A percentile compares a stretch with the other conserved stretches of the same genome.
phyloP scores from a whole-genome alignment of 2,888 invertebrate genomes.

The Mongoloraphidia duomilia region DNA sequence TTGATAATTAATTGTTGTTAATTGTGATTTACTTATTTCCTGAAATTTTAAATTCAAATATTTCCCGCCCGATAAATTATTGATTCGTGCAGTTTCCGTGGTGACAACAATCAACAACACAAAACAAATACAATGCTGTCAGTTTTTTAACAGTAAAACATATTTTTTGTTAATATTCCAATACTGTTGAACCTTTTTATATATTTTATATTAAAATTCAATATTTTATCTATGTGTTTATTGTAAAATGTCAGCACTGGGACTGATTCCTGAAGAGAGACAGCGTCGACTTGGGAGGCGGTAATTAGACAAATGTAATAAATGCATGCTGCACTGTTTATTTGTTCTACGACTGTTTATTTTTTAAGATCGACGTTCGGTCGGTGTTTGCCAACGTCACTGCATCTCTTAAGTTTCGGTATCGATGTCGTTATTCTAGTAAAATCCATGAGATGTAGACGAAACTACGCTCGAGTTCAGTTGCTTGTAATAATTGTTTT shows the following conservation, averaged over 20 bases:
- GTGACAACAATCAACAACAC: constrained; percentile 12
- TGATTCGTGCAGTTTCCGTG: constrained; percentile 16
- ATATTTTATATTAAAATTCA: background rate
- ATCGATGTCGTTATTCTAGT: too few species aligned
- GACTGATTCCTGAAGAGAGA: constrained; percentile 36
- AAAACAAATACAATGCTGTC: background rate
- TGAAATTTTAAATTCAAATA: background rate
- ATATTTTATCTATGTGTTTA: background rate
- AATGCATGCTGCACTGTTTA: constrained; percentile 3
- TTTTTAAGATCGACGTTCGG: too few species aligned
- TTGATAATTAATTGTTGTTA: background rate
- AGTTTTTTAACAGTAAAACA: background rate
- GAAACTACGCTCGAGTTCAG: too few species aligned
- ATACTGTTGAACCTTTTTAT: background rate
- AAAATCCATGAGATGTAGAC: too few species aligned
- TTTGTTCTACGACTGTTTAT: background rate
- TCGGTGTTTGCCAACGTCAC: too few species aligned
- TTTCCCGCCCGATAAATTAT: background rate
- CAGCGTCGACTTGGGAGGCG: constrained; percentile 23
- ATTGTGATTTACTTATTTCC: background rate
- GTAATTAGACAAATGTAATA: constrained; percentile 6
- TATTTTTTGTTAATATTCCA: background rate
- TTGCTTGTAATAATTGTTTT: too few species aligned
- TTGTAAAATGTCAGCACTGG: constrained; percentile 34
- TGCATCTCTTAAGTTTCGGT: too few species aligned